A percentile compares a stretch with the other conserved stretches of the same genome.
Conservation (phyloP, 2,888 invertebrate species). For the Entomobrya proxima region DNA sequence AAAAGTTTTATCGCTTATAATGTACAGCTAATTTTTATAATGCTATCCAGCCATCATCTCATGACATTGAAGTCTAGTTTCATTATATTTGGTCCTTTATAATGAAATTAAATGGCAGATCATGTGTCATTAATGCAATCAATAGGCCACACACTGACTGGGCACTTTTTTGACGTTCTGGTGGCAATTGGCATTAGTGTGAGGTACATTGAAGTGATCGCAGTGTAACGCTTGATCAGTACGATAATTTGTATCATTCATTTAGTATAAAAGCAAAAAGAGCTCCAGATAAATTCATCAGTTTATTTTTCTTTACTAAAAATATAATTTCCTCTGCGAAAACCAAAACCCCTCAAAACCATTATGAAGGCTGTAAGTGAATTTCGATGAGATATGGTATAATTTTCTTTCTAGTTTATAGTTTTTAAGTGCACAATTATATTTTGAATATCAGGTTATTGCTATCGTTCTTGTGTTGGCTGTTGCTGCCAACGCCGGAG, state of each 20-base stretch:
- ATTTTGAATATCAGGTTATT: constrained; percentile 11
- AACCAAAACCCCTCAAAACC: background rate
- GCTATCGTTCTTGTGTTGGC: constrained; percentile 45
- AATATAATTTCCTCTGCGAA: background rate
- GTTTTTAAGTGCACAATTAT: background rate
- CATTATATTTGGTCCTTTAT: background rate
- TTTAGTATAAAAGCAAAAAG: background rate
- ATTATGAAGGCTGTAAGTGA: constrained; percentile 44
- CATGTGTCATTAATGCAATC: background rate
- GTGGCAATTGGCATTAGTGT: too few relatives aligned
- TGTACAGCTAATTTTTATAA: too few relatives aligned
- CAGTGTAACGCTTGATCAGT: too few relatives aligned
- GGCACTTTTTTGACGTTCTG: too few relatives aligned
- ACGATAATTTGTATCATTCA: too few relatives aligned
- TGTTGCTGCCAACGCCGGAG: constrained; percentile 42
- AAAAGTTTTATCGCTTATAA: too few relatives aligned
- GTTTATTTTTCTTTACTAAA: background rate
- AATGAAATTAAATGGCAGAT: background rate
- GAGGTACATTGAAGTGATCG: too few relatives aligned
- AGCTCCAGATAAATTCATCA: background rate
- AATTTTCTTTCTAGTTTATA: background rate
- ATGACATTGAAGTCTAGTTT: background rate
- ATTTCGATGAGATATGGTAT: background rate
- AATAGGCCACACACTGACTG: background rate
- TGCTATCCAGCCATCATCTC: background rate